phyloP scores from a whole-genome alignment of 2,888 invertebrate species.

The Atherix ibis region DNA sequence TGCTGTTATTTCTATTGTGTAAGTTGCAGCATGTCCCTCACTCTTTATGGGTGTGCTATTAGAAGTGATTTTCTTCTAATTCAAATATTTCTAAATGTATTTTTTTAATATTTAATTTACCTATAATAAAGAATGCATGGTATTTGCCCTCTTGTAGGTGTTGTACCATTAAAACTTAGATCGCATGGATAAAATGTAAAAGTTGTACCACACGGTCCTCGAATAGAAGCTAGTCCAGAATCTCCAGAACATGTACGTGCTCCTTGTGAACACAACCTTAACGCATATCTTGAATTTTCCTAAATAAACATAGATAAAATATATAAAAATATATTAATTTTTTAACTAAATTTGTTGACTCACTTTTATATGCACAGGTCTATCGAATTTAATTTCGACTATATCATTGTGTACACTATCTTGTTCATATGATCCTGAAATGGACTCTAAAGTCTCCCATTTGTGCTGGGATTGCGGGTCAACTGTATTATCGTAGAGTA shows the following conservation, averaged over 20 bases:
- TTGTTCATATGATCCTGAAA: slow-evolving; percentile 68
- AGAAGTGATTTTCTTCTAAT: neutral
- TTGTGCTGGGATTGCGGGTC: slow-evolving; percentile 40
- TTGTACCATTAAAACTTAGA: slow-evolving; percentile 92
- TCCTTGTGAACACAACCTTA: slow-evolving; percentile 76
- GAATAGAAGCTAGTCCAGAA: slow-evolving; percentile 72
- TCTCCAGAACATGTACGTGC: slow-evolving; percentile 91
- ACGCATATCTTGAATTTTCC: slow-evolving; percentile 79
- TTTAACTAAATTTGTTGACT: slow-evolving; percentile 3
- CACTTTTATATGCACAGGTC: slow-evolving; percentile 72
- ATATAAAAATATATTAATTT: too few species aligned
- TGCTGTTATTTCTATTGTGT: slow-evolving; percentile 24
- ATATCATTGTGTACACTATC: slow-evolving; percentile 78
- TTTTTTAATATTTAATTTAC: slow-evolving; percentile 2
- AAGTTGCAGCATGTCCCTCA: slow-evolving; percentile 17
- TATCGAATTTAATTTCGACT: slow-evolving; percentile 79
- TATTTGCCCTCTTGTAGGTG: slow-evolving; percentile 84
- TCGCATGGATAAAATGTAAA: slow-evolving; percentile 86
- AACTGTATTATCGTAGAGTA: slow-evolving; percentile 58
- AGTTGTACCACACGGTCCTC: slow-evolving; percentile 82
- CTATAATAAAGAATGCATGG: slow-evolving; percentile 69
- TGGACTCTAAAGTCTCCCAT: slow-evolving; percentile 77
- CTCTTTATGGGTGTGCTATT: slow-evolving; percentile 27
- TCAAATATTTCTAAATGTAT: neutral
- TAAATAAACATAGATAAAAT: slow-evolving; percentile 23